Base-by-base conservation (phyloP, 2,113 vertebrate species). In the Ciconia maguari region DNA sequence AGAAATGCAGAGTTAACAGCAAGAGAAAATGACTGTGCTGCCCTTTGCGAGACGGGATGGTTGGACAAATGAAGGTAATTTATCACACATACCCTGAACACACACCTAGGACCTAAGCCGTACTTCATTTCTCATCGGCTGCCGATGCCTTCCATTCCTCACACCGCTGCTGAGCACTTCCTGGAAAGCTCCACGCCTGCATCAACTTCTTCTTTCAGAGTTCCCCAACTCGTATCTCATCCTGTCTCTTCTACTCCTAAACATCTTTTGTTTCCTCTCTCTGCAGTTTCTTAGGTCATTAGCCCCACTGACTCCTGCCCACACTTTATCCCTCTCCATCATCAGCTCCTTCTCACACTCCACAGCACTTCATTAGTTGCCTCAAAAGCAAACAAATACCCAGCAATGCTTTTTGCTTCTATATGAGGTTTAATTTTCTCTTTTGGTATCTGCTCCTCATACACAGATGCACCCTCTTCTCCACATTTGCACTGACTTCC, bases 31-130 rank as follows among this genome's bases (percentile, higher is more conserved):
- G 79, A 55, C 66, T 69, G 74, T 48, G 66, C 49, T 93, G 94
- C 90, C 82, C 90, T 97, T 76, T 79, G 41, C 0, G 0, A 82
- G 52, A 68, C 0, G 4, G 68, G 44, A 48, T 72, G 70, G 61
- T 27, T 85, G 79, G 85, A 65, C 66, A 96, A 88, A 96, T 69
- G 57, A 93, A 96, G 62, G 79, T 51, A 83, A 95, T 97, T 97
- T 80, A 90, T 95, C 95, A 95, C 88, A 65, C 26, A 11, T 10
- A 46, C 57, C 70, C 90, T 55, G 80, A 92, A 65, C 78, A 83
- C 88, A 82, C 51, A 79, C 38, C 55, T 24, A 69, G 79, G 66
- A 79, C 75, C 41, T 60, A 55, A 83, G 75, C 49, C 4, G 19
- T 57, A 52, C 92, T 83, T 88, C 66, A 85, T 89, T 89, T 91